Base-by-base conservation (phyloP, 2,888 invertebrate species). In the Tromatobia lineatoria region DNA sequence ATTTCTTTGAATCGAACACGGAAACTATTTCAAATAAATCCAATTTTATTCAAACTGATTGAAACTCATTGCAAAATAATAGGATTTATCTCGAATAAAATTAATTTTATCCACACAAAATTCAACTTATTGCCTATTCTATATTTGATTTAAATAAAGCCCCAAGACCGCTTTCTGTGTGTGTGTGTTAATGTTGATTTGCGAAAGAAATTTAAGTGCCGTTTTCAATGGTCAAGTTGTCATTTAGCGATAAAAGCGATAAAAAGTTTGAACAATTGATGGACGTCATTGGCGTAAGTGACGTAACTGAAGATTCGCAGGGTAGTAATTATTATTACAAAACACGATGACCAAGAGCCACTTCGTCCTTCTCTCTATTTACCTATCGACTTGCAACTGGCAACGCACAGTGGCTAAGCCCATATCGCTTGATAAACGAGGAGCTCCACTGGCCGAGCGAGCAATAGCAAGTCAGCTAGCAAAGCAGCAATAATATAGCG, bases 341-440 rank as follows among this genome's bases (percentile, higher is more conserved):
- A 45, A 57, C 57, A 71, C 71, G 71, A 71, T 45, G 38, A 38
- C 57, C 42, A 38, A 15, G n/a, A 15, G 15, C 50, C 10, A 18
- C 57, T 61, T 73, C 54, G 47, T 50, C 69, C 45, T 54, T 47
- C 25, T 47, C 25, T 74, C 52, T 57, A 73, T 80, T 84, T 74
- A 84, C 73, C 73, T 80, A 84, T 84, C 77, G 69, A 69, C 80
- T 80, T 20, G 77, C 42, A 74, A 18, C 13, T 34, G 42, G 20
- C 23, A 8, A 15, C 73, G 54, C 38, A 15, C 67, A 67, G 66
- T 57, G 34, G 34, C 34, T 61, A 18, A 50, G 59, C 15, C 61
- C 83, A 47, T 84, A 84, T 84, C 83, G 74, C 52, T 67, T 73
- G 83, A 84, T 83, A 83, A 83, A 83, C 76, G 83, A 75, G 69